Evolutionary conservation across 2,113 vertebrate genomes (phyloP).

Genomic region (Chroicocephalus ridibundus): DNA sequence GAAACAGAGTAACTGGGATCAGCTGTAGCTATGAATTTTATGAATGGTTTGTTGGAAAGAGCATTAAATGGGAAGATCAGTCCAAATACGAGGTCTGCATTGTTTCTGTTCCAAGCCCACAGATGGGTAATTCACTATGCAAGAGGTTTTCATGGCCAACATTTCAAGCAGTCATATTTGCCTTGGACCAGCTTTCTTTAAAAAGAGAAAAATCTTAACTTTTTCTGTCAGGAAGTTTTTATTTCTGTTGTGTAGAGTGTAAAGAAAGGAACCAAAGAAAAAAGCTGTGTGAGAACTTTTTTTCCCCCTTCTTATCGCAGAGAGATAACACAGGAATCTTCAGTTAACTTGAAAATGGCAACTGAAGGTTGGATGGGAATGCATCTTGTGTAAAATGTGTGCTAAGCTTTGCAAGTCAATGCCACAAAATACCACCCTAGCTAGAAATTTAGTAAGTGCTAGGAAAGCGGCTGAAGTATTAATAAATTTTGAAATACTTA

Average conservation of each 20-base stretch:
- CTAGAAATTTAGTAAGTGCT: background rate
- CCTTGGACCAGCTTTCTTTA: slow-evolving; percentile 17
- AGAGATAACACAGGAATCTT: background rate
- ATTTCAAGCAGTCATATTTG: slow-evolving; percentile 46
- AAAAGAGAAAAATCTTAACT: background rate
- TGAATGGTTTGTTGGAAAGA: slow-evolving; percentile 68
- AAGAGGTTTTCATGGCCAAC: slow-evolving; percentile 45
- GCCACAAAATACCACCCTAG: background rate
- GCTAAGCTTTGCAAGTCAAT: background rate
- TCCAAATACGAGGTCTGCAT: slow-evolving; percentile 45
- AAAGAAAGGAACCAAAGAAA: background rate
- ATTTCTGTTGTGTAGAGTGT: background rate
- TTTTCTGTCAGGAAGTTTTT: background rate
- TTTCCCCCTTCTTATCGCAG: background rate
- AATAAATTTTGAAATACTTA: background rate
- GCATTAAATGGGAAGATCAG: slow-evolving; percentile 38
- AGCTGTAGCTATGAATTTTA: slow-evolving; percentile 46
- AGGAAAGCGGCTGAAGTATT: background rate
- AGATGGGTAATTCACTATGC: slow-evolving; percentile 59
- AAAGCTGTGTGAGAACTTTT: background rate
- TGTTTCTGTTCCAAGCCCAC: slow-evolving; percentile 48
- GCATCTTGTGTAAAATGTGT: background rate
- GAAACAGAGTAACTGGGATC: slow-evolving; percentile 20
- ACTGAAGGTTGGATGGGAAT: background rate
- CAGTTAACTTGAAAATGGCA: background rate